phyloP scores from a whole-genome alignment of 2,113 vertebrate genomes.

The Mormyrus iriodes region DNA sequence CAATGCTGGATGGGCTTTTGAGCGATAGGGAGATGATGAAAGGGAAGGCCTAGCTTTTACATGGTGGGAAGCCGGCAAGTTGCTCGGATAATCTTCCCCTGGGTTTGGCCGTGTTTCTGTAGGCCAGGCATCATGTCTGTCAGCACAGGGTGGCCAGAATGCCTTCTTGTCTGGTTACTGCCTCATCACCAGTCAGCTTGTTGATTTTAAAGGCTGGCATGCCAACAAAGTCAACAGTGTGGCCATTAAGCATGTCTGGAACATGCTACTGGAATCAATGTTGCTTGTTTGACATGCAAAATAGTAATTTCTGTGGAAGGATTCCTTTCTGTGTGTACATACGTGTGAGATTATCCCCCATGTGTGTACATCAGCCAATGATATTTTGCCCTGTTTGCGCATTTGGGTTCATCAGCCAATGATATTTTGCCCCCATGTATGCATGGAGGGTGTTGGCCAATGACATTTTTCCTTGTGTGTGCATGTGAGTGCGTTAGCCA shows the following conservation, averaged over 20 bases:
- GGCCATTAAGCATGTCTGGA: neutral
- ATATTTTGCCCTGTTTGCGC: neutral
- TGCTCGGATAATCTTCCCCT: neutral
- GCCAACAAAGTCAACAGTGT: neutral
- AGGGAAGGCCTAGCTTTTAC: neutral
- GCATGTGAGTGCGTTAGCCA: no score
- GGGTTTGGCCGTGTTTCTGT: slow-evolving; percentile 4
- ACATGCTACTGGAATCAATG: neutral
- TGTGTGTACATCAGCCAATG: neutral
- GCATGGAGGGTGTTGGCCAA: no score
- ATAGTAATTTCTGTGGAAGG: neutral
- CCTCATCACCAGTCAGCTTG: neutral
- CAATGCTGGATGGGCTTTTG: neutral
- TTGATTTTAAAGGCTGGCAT: neutral
- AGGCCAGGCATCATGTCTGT: neutral
- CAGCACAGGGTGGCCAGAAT: neutral
- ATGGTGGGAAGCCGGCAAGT: neutral
- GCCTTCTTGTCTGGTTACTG: neutral
- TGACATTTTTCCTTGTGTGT: no score
- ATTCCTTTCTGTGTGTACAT: neutral
- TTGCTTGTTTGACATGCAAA: neutral
- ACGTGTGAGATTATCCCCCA: neutral
- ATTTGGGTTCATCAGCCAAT: neutral
- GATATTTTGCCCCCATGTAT: no score
- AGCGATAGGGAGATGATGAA: neutral